Evolutionary conservation across 1,140 invertebrate species (phyloP).

Genomic region (Leptopilina boulardi): DNA sequence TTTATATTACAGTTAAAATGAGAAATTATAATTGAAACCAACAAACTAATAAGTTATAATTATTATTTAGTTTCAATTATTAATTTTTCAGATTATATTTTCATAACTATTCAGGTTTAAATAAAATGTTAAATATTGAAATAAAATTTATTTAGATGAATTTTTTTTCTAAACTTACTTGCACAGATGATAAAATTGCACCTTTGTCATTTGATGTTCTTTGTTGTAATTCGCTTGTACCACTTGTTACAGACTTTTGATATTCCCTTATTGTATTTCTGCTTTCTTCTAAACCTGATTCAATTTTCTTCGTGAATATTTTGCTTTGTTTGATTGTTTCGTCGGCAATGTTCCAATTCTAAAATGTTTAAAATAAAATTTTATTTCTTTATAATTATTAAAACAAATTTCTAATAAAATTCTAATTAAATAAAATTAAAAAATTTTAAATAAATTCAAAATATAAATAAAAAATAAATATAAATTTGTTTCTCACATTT

Average conservation of each 20-base stretch:
- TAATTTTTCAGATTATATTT: no score
- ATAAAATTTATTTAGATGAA: no score
- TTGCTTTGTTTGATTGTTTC: conserved; percentile 49
- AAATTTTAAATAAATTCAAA: conserved; percentile 5
- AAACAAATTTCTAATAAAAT: conserved; percentile 9
- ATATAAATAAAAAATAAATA: conserved; percentile 21
- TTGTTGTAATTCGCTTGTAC: conserved; percentile 49
- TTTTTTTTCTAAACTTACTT: no score
- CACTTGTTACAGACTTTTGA: conserved; percentile 51
- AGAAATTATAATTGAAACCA: conserved; percentile 28
- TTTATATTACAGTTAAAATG: no score
- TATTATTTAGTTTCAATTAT: no score
- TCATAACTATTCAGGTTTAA: no score
- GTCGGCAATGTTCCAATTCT: conserved; percentile 59
- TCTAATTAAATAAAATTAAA: conserved; percentile 29
- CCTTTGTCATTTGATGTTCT: conserved; percentile 57
- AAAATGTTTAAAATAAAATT: conserved; percentile 31
- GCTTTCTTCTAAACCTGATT: conserved; percentile 55
- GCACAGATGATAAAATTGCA: conserved; percentile 46
- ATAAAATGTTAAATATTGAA: no score
- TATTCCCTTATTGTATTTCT: conserved; percentile 55
- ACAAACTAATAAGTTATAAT: no score
- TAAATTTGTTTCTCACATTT: conserved; percentile 43
- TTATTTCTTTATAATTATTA: neutral
- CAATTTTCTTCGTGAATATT: conserved; percentile 58